phyloP scores from a whole-genome alignment of 2,113 vertebrate species.

The Ophthalmolycus amberensis region DNA sequence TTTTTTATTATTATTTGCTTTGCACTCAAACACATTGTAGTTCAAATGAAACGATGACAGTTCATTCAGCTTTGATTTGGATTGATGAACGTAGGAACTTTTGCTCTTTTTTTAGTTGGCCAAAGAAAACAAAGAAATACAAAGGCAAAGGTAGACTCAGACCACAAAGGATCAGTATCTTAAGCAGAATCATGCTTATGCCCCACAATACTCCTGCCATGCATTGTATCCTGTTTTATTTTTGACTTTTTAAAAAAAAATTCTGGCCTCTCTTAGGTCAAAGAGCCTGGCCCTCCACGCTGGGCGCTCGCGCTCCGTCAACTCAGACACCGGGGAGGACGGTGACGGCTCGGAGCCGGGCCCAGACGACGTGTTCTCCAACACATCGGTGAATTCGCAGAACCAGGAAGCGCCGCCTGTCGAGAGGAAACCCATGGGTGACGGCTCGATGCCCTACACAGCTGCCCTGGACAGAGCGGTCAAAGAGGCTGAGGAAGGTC shows the following conservation, averaged over 20 bases:
- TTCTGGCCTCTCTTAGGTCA: constrained; percentile 81
- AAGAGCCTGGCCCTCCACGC: constrained; percentile 90
- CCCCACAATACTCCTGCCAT: not conserved
- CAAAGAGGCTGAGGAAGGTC: constrained; percentile 57
- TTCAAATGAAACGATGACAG: not conserved
- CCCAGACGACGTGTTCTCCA: constrained; percentile 78
- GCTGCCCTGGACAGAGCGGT: constrained; percentile 10
- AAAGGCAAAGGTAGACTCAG: not conserved
- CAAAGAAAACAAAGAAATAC: not conserved
- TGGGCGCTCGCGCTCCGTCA: constrained; percentile 77
- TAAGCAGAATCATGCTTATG: not conserved
- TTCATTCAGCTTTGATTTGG: not conserved
- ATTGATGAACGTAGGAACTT: not conserved
- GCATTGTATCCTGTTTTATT: not conserved
- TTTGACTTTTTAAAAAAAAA: not conserved
- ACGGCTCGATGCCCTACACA: constrained; percentile 18
- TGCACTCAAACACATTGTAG: no score
- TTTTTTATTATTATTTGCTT: no score
- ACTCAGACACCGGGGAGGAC: constrained; percentile 79
- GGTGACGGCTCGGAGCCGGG: constrained; percentile 72
- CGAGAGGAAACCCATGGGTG: constrained; percentile 42
- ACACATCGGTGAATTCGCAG: constrained; percentile 74
- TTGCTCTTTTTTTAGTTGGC: not conserved
- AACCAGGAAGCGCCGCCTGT: constrained; percentile 30
- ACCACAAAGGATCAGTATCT: not conserved